Base-by-base conservation (phyloP, 2,113 vertebrate species). In the Proterorhinus semilunaris region DNA sequence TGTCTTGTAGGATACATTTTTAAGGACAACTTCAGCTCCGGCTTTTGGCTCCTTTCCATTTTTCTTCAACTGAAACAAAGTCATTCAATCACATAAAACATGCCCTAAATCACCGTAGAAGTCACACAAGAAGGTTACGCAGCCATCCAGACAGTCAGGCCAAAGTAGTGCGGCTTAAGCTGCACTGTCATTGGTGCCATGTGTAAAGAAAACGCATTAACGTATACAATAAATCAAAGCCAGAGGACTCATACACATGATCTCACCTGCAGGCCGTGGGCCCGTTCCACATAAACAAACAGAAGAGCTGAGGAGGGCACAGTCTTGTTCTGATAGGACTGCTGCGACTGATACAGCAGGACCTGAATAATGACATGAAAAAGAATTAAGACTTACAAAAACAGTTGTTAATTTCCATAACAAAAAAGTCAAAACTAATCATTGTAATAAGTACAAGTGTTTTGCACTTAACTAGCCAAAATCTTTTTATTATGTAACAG, bases 211-310 rank as follows among this genome's bases (percentile, higher is more conserved):
- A 71, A 66, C 45, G 13, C 62, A 65, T 52, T 10, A 42, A n/a
- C 57, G 10, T 58, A 66, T 78, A 73, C 44, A 76, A 70, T 21
- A 75, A 54, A 65, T 11, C 42, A 10, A 58, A 12, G 15, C 27
- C 4, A 51, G 44, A 66, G 70, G 53, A 61, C 61, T 55, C 16
- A 62, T 64, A 16, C n/a, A 44, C 53, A 16, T 65, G 8, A 27
- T 66, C 95, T 94, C 86, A 98, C 96, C 76, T 92, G 91, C 68
- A 97, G 90, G 45, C 89, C 92, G 6, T 93, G 90, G 0, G 94
- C 95, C 11, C 94, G 90, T 79, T 98, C 96, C 78, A 96, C 65
- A 27, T 95, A 96, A 65, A 96, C 88, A 5, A 93, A 95, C 12
- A 98, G 86, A 57, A 96, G 79, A 3, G 93, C 94, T 0, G 91